phyloP scores from a whole-genome alignment of 2,888 invertebrate species.

The Sthenelais limicola region DNA sequence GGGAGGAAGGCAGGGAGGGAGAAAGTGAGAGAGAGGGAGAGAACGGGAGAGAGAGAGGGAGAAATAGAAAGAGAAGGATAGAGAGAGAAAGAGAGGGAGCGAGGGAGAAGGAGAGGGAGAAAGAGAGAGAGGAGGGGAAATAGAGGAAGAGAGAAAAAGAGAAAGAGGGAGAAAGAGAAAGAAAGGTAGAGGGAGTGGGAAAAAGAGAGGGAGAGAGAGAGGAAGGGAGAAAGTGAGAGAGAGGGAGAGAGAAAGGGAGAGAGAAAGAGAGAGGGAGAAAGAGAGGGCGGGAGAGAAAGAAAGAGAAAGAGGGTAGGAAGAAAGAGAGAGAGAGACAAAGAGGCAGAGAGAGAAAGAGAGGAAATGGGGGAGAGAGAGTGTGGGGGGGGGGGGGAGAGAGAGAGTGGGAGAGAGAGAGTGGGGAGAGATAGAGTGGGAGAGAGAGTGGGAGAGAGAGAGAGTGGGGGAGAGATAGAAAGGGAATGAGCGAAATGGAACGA shows the following conservation, averaged over 20 bases:
- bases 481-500: not conserved
- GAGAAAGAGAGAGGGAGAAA: not conserved
- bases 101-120: no score
- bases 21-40: no score
- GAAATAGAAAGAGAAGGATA: no score
- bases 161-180: conserved; percentile 16
- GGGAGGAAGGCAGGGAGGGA: no score
- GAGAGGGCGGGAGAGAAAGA: not conserved
- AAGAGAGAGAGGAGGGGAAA: no score
- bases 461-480: not conserved
- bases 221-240: not conserved
- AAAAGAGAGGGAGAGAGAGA: not conserved
- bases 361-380: not conserved
- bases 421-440: no score
- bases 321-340: not conserved
- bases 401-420: not conserved
- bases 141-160: not conserved
- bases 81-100: no score
- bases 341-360: no score
- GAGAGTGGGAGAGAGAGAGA: no score
- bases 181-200: not conserved
- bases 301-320: not conserved
- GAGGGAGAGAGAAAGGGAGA: conserved; percentile 7
- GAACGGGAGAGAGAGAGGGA: no score
- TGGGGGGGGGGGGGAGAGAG: not conserved